Conservation (phyloP, 2,113 vertebrate species). For the Hirundichthys speculiger region DNA sequence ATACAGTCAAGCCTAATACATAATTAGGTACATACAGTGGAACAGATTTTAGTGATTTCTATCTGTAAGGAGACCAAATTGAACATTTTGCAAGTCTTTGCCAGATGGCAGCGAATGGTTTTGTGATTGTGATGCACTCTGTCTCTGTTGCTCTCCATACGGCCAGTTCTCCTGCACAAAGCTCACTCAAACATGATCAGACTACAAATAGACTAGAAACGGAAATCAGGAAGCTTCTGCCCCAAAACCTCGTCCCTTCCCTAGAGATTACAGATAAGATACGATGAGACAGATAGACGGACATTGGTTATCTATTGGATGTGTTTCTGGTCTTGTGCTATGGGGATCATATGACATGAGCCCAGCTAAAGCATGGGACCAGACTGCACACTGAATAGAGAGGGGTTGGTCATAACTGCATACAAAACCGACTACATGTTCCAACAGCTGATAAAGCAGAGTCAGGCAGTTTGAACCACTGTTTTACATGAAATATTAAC, state of each 20-base stretch:
- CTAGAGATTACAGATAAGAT: not conserved
- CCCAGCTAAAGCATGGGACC: not conserved
- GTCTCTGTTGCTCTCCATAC: not conserved
- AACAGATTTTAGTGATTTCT: too few species aligned
- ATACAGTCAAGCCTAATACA: too few species aligned
- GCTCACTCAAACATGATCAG: not conserved
- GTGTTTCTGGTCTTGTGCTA: not conserved
- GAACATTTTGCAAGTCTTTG: too few species aligned
- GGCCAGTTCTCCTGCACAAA: not conserved
- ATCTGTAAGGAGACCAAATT: too few species aligned
- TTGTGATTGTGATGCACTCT: not conserved
- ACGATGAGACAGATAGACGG: not conserved
- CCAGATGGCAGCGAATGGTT: not conserved
- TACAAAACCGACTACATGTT: slow-evolving; percentile 51
- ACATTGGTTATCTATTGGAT: not conserved
- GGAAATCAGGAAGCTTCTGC: not conserved
- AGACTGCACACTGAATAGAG: not conserved
- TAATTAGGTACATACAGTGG: too few species aligned
- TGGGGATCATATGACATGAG: not conserved
- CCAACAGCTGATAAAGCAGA: slow-evolving; percentile 66
- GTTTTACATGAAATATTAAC: slow-evolving; percentile 74
- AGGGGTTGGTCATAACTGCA: slow-evolving; percentile 13
- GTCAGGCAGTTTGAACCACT: slow-evolving; percentile 61
- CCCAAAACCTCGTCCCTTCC: not conserved
- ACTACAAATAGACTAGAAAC: not conserved